Evolutionary conservation across 2,888 invertebrate species (phyloP), one percentile per base, ranked within the genome.

Genomic region (Ferdinandea cuprea): DNA sequence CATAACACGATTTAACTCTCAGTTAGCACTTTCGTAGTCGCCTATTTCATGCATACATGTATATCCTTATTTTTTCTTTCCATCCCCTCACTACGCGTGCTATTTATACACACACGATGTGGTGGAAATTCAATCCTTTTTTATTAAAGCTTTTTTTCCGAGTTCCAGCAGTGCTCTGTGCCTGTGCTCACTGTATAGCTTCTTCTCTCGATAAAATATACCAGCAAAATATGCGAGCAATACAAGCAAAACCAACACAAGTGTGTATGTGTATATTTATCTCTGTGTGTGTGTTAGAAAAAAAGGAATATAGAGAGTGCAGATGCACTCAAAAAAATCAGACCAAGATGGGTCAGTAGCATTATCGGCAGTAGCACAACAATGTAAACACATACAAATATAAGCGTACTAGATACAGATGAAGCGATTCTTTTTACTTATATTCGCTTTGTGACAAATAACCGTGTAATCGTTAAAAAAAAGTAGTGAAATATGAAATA

Each of bases 321-420:
- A 84, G 65, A 79, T 79, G 84, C 79, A 84, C 78, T 79, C 66
- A 42, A 84, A 44, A 79, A 81, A 81, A 84, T 84, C 79, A 84
- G 84, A 84, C 54, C 84, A 74, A 79, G 84, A 84, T 79, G 84
- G 84, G 84, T 84, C 79, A 84, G 84, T 84, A 84, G 84, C 84
- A 79, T 79, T 79, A 84, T 84, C 83, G 78, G 66, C 78, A 83
- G 77, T 78, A 73, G 83, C 78, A 78, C 69, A 83, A 83, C 73
- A 83, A 83, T 83, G 66, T 72, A 50, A 83, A 52, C 78, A 83
- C 50, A 78, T n/a, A 71, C 48, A 77, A 35, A 59, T 37, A 52
- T 37, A 61, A 32, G 21, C 54, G 32, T 46, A 69, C 50, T 72
- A 63, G 52, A 66, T 61, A 77, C 65, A 52, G 78, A 68, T 83